A percentile compares a stretch with the other conserved stretches of the same genome.
phyloP scores from a whole-genome alignment of 1,140 invertebrate species.

The Magallana gigas region DNA sequence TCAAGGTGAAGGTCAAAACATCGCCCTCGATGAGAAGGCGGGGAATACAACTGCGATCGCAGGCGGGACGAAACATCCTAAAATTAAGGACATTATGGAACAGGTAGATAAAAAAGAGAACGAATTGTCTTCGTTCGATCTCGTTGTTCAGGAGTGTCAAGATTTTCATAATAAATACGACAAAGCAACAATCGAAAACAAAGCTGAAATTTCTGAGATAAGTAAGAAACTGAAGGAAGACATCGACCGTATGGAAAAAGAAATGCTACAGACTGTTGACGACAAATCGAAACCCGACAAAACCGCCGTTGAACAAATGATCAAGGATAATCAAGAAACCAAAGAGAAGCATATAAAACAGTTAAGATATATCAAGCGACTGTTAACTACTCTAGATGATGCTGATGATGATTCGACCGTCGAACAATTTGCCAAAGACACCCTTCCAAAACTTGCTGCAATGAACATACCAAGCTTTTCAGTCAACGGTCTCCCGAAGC shows the following conservation, averaged over 20 bases:
- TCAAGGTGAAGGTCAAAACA: neutral
- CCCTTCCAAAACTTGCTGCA: slow-evolving; percentile 33
- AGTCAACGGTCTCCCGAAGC: slow-evolving; percentile 38
- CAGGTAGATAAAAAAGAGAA: slow-evolving; percentile 38
- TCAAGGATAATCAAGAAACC: slow-evolving; percentile 30
- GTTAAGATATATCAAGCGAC: slow-evolving; percentile 25
- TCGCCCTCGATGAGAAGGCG: neutral
- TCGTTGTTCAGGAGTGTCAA: neutral
- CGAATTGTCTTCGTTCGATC: slow-evolving; percentile 11
- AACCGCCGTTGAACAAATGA: slow-evolving; percentile 12
- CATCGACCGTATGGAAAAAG: slow-evolving; percentile 13
- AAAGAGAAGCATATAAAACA: slow-evolving; percentile 48
- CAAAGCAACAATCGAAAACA: slow-evolving; percentile 37
- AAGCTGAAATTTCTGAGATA: slow-evolving; percentile 25
- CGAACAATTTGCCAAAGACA: slow-evolving; percentile 46
- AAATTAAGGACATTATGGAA: neutral
- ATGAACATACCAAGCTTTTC: slow-evolving; percentile 31
- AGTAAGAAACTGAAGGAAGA: slow-evolving; percentile 21
- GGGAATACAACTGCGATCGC: neutral
- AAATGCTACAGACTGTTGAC: slow-evolving; percentile 9
- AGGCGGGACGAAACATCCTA: neutral
- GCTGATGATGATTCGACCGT: slow-evolving; percentile 46
- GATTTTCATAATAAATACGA: slow-evolving; percentile 43
- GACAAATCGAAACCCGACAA: slow-evolving; percentile 42
- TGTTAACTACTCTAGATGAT: slow-evolving; percentile 15